phyloP scores from a whole-genome alignment of 2,113 vertebrate species.

The Etheostoma spectabile region DNA sequence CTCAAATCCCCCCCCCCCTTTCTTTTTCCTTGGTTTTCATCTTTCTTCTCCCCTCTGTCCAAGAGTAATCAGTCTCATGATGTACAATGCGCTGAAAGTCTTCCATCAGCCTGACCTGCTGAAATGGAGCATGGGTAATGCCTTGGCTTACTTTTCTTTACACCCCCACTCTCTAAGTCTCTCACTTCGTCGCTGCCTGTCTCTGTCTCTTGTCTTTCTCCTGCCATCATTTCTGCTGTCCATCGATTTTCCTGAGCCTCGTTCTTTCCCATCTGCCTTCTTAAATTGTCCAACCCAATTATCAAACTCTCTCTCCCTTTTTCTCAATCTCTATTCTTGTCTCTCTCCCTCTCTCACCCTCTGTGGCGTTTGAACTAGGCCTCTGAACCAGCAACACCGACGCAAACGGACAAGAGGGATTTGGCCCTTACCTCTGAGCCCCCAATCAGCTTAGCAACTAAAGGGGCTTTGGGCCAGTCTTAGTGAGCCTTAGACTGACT shows the following conservation, averaged over 20 bases:
- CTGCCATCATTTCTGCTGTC: slow-evolving; percentile 36
- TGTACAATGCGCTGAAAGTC: slow-evolving; percentile 80
- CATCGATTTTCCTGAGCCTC: slow-evolving; percentile 25
- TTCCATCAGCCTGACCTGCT: slow-evolving; percentile 76
- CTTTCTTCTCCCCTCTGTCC: slow-evolving; percentile 69
- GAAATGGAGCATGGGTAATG: slow-evolving; percentile 82
- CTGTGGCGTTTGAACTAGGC: slow-evolving; percentile 79
- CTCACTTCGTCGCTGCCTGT: slow-evolving; percentile 38
- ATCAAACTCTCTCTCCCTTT: slow-evolving; percentile 30
- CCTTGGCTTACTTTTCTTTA: slow-evolving; percentile 76
- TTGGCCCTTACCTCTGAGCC: slow-evolving; percentile 78
- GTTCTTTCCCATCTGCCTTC: slow-evolving; percentile 57
- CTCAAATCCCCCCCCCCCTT: slow-evolving; percentile 44
- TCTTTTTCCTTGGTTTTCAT: slow-evolving; percentile 51
- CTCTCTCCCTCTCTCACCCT: slow-evolving; percentile 31
- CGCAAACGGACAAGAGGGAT: slow-evolving; percentile 81
- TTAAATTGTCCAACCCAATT: slow-evolving; percentile 63
- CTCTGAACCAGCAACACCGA: slow-evolving; percentile 83
- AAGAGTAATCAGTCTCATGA: slow-evolving; percentile 84
- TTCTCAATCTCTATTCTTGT: slow-evolving; percentile 37
- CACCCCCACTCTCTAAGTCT: slow-evolving; percentile 64
- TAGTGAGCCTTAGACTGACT: slow-evolving; percentile 72
- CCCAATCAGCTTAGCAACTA: slow-evolving; percentile 82
- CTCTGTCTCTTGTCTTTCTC: slow-evolving; percentile 41
- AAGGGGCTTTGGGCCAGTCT: slow-evolving; percentile 77